Evolutionary conservation across 2,888 invertebrate species (phyloP).

Genomic region (Drosophila hawaiiensis): DNA sequence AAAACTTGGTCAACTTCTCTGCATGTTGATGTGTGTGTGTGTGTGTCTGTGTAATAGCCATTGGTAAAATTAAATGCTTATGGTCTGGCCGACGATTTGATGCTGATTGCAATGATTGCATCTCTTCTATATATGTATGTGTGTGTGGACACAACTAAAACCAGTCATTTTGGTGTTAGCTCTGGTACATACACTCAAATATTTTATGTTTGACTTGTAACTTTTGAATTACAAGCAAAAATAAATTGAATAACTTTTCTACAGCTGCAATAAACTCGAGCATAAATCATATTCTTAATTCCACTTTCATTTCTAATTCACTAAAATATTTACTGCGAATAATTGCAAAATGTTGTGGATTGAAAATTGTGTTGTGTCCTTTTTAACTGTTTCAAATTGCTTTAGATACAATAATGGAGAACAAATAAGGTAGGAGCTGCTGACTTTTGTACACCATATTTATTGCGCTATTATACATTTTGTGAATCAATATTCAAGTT

Average conservation of each 20-base stretch:
- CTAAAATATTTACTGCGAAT: not conserved
- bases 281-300: not conserved
- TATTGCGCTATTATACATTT: not conserved
- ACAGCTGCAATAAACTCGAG: not conserved
- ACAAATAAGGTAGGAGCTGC: not conserved
- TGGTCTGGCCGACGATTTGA: constrained; percentile 32
- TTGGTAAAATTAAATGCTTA: constrained; percentile 44
- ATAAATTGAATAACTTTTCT: not conserved
- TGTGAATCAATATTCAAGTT: not conserved
- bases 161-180: constrained; percentile 4
- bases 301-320: not conserved
- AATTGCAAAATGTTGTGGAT: not conserved
- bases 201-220: not conserved
- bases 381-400: not conserved
- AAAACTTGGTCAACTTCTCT: constrained; percentile 71
- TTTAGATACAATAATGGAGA: not conserved
- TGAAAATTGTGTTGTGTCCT: not conserved
- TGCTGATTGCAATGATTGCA: constrained; percentile 51
- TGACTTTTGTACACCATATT: not conserved
- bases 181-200: not conserved
- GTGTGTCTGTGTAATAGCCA: constrained; percentile 28
- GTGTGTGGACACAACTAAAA: not conserved
- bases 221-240: not conserved
- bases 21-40: constrained; percentile 1
- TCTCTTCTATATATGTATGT: not conserved